Base-by-base conservation (phyloP, 2,888 invertebrate genomes). In the Rhagium mordax region DNA sequence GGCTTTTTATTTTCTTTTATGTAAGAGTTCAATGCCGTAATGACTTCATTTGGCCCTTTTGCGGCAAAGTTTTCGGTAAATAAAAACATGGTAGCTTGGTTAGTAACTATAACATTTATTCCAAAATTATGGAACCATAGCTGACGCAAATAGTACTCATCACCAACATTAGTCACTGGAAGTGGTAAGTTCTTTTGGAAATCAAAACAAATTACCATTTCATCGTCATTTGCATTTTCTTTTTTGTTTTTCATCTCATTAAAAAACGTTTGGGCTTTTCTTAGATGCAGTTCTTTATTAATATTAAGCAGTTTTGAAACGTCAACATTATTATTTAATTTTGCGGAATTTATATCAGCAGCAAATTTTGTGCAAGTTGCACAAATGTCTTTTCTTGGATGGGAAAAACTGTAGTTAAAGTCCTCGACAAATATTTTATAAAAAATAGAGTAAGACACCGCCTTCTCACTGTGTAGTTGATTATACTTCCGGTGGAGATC, bases 341-440 rank as follows among this genome's bases (percentile, higher is more conserved):
- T 24, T n/a, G 70, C 70, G 62, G 70, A 64, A 18, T 13, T 72
- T 20, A 71, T 74, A 48, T 74, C 33, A 24, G 62, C 67, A 53
- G 67, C 55, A 15, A 71, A 67, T 67, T 72, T 74, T 68, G 70
- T 73, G 55, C 74, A 77, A 41, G 51, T 27, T 21, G 66, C 72
- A 64, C 76, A 76, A 16, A 76, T 70, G 51, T 78, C 70, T 24
- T 73, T 78, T 67, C 77, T 41, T 1, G 73, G 74, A 33, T 55
- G 20, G 8, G 70, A 75, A 65, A 75, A 78, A n/a, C 68, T 67
- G 60, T 72, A 61, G 55, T 78, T 78, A 57, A 74, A 78, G 20
- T 78, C 72, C 13, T 74, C 61, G 21, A 73, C 75, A 27, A 78
- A 78, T 3, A 78, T 55, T 27, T 78, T 68, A 41, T 57, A 51